These are phyloP conservation scores for Sciaenops ocellatus DNA, from an alignment of 2,797 vertebrate genomes.

Conservation along the genomic window DNA sequence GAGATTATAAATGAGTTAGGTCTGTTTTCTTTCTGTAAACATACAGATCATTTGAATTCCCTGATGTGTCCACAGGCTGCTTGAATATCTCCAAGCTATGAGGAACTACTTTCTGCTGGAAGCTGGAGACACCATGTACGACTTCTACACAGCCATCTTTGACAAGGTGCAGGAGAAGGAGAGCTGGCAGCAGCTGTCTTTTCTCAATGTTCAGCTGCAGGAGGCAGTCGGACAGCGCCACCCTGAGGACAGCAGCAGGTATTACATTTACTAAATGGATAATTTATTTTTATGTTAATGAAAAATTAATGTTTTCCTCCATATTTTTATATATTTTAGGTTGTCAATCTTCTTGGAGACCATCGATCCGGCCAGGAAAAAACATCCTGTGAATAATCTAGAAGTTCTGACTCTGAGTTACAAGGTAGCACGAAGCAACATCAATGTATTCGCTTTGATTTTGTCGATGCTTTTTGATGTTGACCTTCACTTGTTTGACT, in stretches of 20 bases:
- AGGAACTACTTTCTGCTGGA: constrained; percentile 98
- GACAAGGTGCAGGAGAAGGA: constrained; percentile 98
- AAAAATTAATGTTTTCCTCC: background rate
- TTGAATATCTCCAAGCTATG: constrained; percentile 98
- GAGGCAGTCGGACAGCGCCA: constrained; percentile 96
- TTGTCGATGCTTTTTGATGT: background rate
- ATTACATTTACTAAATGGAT: constrained; percentile 36
- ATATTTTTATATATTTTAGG: constrained; percentile 73
- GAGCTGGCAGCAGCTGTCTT: constrained; percentile 95
- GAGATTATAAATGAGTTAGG: background rate
- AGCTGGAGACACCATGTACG: constrained; percentile 99
- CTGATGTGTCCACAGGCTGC: constrained; percentile 81
- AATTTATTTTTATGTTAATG: background rate
- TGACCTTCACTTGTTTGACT: constrained; percentile 15
- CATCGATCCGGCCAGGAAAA: constrained; percentile 92
- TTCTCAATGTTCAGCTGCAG: constrained; percentile 95
- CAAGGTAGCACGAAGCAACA: constrained; percentile 84
- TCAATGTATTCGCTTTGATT: background rate
- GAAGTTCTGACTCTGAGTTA: constrained; percentile 96
- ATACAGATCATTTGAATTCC: background rate
- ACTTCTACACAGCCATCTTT: constrained; percentile 98
- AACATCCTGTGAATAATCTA: constrained; percentile 95
- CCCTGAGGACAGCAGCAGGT: constrained; percentile 95
- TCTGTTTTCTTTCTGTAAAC: too few relatives aligned
- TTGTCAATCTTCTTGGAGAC: constrained; percentile 94